Conservation (phyloP, 2,113 vertebrate species). For the Tragulus kanchil region DNA sequence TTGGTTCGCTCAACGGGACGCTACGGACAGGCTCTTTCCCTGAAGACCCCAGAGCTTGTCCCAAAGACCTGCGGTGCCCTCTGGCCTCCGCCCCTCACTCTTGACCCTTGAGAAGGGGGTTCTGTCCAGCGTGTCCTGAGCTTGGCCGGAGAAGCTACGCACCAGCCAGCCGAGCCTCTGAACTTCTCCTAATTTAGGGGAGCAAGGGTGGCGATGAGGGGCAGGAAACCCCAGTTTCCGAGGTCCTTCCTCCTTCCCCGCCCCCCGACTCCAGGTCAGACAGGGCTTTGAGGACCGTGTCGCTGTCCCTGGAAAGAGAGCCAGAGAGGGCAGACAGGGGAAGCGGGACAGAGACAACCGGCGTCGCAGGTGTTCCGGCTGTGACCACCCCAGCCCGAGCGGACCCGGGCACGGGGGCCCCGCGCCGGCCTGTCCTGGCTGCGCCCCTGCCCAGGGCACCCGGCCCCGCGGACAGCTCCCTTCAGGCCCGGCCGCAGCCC, state of each 20-base stretch:
- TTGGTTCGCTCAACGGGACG: background rate
- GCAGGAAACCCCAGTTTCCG: background rate
- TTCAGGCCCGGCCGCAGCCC: background rate
- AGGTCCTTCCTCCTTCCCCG: background rate
- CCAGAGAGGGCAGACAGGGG: background rate
- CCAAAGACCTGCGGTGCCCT: background rate
- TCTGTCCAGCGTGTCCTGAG: background rate
- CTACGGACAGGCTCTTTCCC: background rate
- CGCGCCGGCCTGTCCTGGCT: background rate
- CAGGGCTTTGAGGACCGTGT: background rate
- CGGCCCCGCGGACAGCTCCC: fast-evolving
- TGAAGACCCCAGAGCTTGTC: background rate
- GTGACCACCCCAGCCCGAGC: too few species aligned
- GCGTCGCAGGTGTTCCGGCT: fast-evolving
- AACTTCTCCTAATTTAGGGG: background rate
- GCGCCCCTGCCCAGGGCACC: background rate
- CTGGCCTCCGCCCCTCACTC: fast-evolving
- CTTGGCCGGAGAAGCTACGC: background rate
- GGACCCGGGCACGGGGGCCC: background rate
- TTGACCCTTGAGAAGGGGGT: background rate
- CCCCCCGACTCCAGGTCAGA: background rate
- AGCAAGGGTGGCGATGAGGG: fast-evolving
- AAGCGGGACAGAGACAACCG: fast-evolving
- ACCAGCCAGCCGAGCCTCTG: background rate
- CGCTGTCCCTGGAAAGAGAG: conserved; percentile 11